phyloP scores from a whole-genome alignment of 2,113 vertebrate species.

The Lates calcarifer region DNA sequence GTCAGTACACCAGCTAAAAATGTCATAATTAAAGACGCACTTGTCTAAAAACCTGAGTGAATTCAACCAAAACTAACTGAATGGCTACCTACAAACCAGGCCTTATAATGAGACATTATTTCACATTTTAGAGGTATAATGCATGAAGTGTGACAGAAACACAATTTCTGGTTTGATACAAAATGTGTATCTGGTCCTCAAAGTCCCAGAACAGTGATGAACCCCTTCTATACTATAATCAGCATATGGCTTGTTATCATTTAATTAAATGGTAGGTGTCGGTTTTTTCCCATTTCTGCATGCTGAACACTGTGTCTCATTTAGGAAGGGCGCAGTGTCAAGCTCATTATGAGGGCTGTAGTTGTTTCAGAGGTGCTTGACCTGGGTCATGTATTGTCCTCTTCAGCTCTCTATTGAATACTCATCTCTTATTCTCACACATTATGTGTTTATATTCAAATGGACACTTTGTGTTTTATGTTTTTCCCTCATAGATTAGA shows the following conservation, averaged over 20 bases:
- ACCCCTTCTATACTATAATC: not conserved
- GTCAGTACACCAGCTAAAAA: too few relatives aligned
- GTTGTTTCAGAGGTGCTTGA: slow-evolving; percentile 34
- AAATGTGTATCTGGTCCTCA: too few relatives aligned
- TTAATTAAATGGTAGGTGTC: slow-evolving; percentile 14
- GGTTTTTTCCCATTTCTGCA: not conserved
- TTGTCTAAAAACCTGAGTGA: too few relatives aligned
- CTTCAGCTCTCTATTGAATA: slow-evolving; percentile 36
- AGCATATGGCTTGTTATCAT: not conserved
- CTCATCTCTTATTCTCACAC: slow-evolving; percentile 48
- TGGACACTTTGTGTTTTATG: slow-evolving; percentile 20
- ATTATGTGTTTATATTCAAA: slow-evolving; percentile 23
- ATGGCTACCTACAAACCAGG: too few relatives aligned
- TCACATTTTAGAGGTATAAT: too few relatives aligned
- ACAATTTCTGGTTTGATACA: too few relatives aligned
- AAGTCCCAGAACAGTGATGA: not conserved
- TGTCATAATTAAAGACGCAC: too few relatives aligned
- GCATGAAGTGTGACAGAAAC: too few relatives aligned
- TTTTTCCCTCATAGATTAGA: slow-evolving; percentile 18
- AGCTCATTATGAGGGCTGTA: slow-evolving; percentile 38
- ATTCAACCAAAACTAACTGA: too few relatives aligned
- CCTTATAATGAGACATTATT: too few relatives aligned
- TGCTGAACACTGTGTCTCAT: slow-evolving; percentile 2
- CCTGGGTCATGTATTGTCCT: slow-evolving; percentile 41
- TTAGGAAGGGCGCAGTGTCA: slow-evolving; percentile 10